A percentile compares a stretch with the other conserved stretches of the same genome.
Conservation (phyloP, 2,797 vertebrate genomes). For the Vipera ursinii region DNA sequence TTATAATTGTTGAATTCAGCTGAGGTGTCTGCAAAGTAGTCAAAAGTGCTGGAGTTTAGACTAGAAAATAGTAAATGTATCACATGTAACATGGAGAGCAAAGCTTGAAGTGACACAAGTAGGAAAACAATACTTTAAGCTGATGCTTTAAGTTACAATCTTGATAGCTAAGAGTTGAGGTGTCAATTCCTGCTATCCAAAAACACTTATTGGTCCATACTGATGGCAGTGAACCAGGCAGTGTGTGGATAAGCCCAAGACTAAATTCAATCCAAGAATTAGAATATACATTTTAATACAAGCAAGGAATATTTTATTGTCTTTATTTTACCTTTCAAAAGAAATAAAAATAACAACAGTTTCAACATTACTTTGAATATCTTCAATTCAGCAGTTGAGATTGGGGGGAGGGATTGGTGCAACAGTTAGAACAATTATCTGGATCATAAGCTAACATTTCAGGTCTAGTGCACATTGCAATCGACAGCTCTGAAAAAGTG, state of each 20-base stretch:
- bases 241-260: background rate
- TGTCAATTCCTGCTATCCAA: background rate
- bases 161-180: background rate
- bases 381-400: background rate
- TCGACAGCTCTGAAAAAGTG: conserved; percentile 37
- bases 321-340: background rate
- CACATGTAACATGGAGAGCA: background rate
- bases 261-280: background rate
- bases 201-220: background rate
- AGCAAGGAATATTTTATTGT: background rate
- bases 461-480: conserved; percentile 49
- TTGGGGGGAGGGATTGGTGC: background rate
- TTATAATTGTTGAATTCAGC: background rate
- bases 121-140: background rate
- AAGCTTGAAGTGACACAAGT: background rate
- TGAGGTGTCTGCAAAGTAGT: background rate
- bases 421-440: background rate
- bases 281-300: background rate
- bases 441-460: conserved; percentile 26
- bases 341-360: background rate
- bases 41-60: background rate
- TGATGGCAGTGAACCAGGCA: background rate
- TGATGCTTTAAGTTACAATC: background rate
- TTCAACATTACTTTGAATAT: background rate
- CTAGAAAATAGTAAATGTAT: background rate